phyloP scores from a whole-genome alignment of 2,888 invertebrate genomes.

The Nomada hirtipes region DNA sequence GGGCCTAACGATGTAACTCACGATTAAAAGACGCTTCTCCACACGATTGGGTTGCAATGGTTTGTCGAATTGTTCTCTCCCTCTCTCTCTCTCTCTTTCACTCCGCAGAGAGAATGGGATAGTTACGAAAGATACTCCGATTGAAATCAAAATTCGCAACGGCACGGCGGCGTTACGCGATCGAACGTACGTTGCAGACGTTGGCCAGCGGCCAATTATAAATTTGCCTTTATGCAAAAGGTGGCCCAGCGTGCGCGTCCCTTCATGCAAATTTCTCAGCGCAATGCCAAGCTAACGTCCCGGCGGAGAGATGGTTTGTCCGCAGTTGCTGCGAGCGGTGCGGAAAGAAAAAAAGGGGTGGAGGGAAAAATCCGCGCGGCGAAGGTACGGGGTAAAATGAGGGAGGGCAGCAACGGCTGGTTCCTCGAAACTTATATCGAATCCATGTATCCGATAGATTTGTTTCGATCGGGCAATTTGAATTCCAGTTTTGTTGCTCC shows the following conservation, averaged over 20 bases:
- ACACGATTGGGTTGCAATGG: constrained; percentile 18
- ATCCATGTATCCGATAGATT: constrained; percentile 28
- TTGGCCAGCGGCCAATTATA: constrained; percentile 66
- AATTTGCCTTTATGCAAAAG: constrained; percentile 64
- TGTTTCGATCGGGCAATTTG: constrained; percentile 34
- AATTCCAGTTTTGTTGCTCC: constrained; percentile 26
- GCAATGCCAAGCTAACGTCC: constrained; percentile 30
- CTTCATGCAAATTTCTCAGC: constrained; percentile 57
- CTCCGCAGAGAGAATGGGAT: too few relatives aligned
- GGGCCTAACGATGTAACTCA: background rate
- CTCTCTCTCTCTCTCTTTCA: too few relatives aligned
- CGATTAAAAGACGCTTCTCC: background rate
- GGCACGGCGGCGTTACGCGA: constrained; percentile 35
- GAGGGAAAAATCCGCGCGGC: background rate
- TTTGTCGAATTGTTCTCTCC: background rate
- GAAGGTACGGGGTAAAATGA: constrained; percentile 11
- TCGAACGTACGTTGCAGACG: constrained; percentile 55
- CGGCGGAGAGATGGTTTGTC: constrained; percentile 42
- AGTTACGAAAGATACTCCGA: background rate
- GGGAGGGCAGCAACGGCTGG: background rate
- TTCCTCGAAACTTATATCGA: constrained; percentile 19
- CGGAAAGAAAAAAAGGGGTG: too few relatives aligned
- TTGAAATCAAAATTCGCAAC: constrained; percentile 59
- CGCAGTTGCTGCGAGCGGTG: background rate
- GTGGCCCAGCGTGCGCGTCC: constrained; percentile 36